phyloP scores from a whole-genome alignment of 2,888 invertebrate species.

The Myathropa florea region DNA sequence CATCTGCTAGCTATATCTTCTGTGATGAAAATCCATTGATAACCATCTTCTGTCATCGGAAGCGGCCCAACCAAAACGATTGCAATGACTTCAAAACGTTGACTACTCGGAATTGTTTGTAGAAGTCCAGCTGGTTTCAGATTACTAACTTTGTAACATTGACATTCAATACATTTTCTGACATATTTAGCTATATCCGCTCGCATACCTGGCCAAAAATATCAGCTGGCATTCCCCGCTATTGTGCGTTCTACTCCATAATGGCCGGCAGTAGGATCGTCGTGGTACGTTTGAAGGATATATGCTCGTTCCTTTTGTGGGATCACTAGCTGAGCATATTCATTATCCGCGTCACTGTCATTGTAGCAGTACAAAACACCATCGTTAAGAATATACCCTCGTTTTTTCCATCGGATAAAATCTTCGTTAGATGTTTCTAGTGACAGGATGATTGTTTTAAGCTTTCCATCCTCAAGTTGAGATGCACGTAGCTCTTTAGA shows the following conservation, averaged over 20 bases:
- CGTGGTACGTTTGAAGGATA: neutral
- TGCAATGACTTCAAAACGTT: conserved; percentile 11
- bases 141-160: conserved; percentile 17
- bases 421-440: no score
- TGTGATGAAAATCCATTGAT: conserved; percentile 72
- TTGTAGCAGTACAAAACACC: neutral
- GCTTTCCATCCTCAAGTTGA: no score
- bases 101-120: conserved; percentile 16
- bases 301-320: neutral
- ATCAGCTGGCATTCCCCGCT: neutral
- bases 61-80: conserved; percentile 29
- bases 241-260: neutral
- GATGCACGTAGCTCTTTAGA: no score
- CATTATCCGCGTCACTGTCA: neutral
- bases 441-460: no score
- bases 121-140: conserved; percentile 41
- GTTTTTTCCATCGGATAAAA: neutral
- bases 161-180: neutral
- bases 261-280: conserved; percentile 2
- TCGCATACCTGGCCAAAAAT: conserved; percentile 27
- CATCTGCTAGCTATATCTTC: conserved; percentile 72
- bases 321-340: neutral
- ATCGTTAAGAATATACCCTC: neutral
- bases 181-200: neutral
- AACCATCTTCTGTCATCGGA: conserved; percentile 4